Evolutionary conservation across 2,797 vertebrate species (phyloP).

Genomic region (Buphagus erythrorhynchus): DNA sequence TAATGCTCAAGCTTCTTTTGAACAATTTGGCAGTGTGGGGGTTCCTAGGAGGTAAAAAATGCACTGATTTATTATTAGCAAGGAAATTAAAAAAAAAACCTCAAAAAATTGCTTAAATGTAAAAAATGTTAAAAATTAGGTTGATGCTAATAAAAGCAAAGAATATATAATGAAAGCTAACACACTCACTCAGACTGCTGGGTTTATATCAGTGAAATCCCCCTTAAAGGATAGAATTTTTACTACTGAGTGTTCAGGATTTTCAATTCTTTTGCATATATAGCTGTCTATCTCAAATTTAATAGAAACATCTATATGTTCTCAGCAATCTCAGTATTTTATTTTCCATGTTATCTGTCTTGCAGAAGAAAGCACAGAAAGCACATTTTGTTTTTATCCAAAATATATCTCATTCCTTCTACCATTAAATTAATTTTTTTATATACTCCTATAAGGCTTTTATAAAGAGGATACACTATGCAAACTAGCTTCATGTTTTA

Average conservation of each 20-base stretch:
- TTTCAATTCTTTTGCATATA: not conserved
- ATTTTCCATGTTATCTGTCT: not conserved
- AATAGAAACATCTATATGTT: not conserved
- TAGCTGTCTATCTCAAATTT: not conserved
- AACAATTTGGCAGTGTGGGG: not conserved
- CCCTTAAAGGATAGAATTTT: not conserved
- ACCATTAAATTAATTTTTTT: not conserved
- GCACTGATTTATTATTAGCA: not conserved
- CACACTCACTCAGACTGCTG: not conserved
- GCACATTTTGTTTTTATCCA: not conserved
- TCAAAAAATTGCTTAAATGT: not conserved
- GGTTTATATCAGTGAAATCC: not conserved
- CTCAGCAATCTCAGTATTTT: not conserved
- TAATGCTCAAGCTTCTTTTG: not conserved
- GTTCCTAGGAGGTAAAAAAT: not conserved
- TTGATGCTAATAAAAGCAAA: not conserved
- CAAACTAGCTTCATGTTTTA: not conserved
- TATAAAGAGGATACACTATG: not conserved
- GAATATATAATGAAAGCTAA: not conserved
- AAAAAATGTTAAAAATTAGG: not conserved
- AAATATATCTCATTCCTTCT: not conserved
- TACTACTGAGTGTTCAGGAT: not conserved
- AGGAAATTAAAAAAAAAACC: not conserved
- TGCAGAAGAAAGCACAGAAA: not conserved
- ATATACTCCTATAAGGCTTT: not conserved